Conservation (phyloP, 2,113 vertebrate species). For the Caranx ignobilis region DNA sequence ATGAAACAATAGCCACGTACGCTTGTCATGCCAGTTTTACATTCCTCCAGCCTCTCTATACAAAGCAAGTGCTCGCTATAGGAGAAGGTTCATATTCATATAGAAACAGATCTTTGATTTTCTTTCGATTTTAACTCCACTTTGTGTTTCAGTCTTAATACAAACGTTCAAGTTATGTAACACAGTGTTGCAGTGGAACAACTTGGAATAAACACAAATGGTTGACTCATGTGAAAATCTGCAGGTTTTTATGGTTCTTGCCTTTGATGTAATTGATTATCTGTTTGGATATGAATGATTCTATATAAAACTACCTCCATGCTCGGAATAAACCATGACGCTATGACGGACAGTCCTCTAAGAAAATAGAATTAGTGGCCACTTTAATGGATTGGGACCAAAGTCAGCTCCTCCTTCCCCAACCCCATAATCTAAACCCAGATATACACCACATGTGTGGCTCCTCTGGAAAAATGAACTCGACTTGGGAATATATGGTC, state of each 20-base stretch:
- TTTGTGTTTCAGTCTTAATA: not conserved
- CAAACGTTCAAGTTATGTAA: slow-evolving; percentile 37
- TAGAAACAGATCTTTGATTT: not conserved
- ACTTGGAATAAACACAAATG: not conserved
- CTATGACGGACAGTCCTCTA: slow-evolving; percentile 40
- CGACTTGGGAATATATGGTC: slow-evolving; percentile 84
- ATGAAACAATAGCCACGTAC: slow-evolving; percentile 79
- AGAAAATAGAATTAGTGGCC: slow-evolving; percentile 77
- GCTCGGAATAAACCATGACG: slow-evolving; percentile 40
- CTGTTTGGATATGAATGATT: slow-evolving; percentile 29
- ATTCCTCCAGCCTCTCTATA: slow-evolving; percentile 53
- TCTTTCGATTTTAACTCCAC: slow-evolving; percentile 2
- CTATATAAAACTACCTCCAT: slow-evolving; percentile 23
- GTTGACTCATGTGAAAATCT: slow-evolving; percentile 22
- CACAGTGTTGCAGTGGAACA: not conserved
- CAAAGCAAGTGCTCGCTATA: slow-evolving; percentile 18
- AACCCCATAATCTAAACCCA: slow-evolving; percentile 74
- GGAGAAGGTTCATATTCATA: not conserved
- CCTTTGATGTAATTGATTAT: slow-evolving; percentile 28
- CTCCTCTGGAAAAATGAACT: slow-evolving; percentile 83
- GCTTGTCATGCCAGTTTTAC: slow-evolving; percentile 72
- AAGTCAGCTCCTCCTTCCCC: slow-evolving; percentile 64
- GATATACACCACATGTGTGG: slow-evolving; percentile 83
- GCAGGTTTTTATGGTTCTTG: not conserved
- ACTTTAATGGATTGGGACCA: slow-evolving; percentile 72